Percentiles rank a stretch among this genome's conserved stretches.
These are phyloP conservation scores for Rhagoletis pomonella DNA, from an alignment of 1,140 invertebrate species.

Conservation along the genomic window DNA sequence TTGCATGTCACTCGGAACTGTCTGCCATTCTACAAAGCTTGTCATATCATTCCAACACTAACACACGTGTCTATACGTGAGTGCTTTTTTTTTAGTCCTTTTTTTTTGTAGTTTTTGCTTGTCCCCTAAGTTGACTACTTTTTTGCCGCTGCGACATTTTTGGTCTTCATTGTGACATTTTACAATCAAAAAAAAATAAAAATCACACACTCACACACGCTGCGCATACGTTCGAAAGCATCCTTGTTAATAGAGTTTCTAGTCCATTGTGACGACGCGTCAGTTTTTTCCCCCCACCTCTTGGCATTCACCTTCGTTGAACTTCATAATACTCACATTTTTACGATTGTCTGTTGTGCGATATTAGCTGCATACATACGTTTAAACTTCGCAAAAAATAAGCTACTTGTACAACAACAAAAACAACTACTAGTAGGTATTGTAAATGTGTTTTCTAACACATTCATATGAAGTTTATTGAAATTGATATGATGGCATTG, in stretches of 20 bases:
- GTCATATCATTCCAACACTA: background rate
- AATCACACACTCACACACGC: background rate
- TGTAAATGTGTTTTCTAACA: constrained; percentile 22
- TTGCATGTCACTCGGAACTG: constrained; percentile 38
- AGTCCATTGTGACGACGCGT: constrained; percentile 21
- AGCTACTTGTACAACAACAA: background rate
- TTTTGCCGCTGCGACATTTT: constrained; percentile 6
- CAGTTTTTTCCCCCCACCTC: background rate
- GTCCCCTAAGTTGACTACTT: background rate
- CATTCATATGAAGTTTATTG: constrained; percentile 49
- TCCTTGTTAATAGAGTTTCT: constrained; percentile 24
- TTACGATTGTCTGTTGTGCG: constrained; percentile 18
- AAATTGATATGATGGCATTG: constrained; percentile 51
- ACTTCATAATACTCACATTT: constrained; percentile 42
- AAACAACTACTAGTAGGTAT: background rate
- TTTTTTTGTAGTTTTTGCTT: background rate
- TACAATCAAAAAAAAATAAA: background rate
- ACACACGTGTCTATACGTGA: too few relatives aligned
- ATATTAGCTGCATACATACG: background rate
- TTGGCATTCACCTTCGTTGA: constrained; percentile 1
- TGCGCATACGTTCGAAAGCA: too few relatives aligned
- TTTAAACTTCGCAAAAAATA: constrained; percentile 1
- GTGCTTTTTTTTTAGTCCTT: too few relatives aligned
- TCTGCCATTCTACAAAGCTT: constrained; percentile 9
- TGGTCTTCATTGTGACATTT: constrained; percentile 28